Evolutionary conservation across 2,797 vertebrate genomes (phyloP), one percentile per base, ranked within the genome.

Genomic region (Gallinago nigripennis): DNA sequence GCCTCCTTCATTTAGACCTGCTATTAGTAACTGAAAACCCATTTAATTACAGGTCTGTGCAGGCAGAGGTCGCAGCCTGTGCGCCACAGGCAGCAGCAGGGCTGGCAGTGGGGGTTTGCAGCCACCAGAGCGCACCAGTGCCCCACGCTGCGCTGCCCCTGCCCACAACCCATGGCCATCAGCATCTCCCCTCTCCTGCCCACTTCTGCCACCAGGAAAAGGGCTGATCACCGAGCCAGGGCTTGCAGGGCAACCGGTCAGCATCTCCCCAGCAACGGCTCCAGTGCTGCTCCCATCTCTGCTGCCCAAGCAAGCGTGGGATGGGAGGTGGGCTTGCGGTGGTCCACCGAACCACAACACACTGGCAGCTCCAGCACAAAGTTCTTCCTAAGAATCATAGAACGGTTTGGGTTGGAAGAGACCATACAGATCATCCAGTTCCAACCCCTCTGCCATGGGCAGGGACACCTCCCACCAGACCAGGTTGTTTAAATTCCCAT

Each of bases 81-180:
- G 1, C 11, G 4, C 5, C 3, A 1, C 46, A 21, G 45, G 37
- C 46, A 12, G 21, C 60, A n/a, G 77, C 2, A 33, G 58, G 4
- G 37, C 28, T 14, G 71, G 68, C 86, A 86, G 75, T 8, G 28
- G 14, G 24, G 37, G 27, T 64, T 18, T 11, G 46, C 24, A 25
- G 76, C 84, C 96, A 4, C 45, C 69, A 95, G 97, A 86, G 95
- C 9, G 91, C 94, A 94, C 53, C 88, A 39, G 43, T 39, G 9
- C 14, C 35, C 80, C 14, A 5, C 4, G 4, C 77, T 27, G 50
- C 23, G 20, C 66, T 54, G 6, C 35, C 53, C 16, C 53, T 5
- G 33, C 58, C 37, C 18, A 6, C 63, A 13, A 9, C 2, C 6
- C 39, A 7, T 16, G 11, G 14, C 50, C 58, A 8, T 2, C 61